Conservation (phyloP, 1,140 invertebrate genomes). For the Argopecten irradians region DNA sequence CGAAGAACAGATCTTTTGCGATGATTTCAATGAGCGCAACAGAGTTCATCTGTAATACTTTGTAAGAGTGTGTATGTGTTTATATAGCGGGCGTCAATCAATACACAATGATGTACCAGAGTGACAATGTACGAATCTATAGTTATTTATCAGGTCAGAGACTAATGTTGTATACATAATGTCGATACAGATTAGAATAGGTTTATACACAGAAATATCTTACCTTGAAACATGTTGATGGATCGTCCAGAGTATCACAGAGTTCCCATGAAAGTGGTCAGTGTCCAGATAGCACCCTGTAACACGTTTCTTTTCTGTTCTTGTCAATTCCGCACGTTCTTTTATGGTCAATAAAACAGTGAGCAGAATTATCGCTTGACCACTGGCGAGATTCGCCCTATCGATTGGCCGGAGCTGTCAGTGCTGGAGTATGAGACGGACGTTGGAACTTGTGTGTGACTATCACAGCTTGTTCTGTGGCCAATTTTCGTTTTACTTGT, state of each 20-base stretch:
- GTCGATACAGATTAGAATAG: background rate
- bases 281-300: background rate
- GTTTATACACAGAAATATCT: background rate
- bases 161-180: background rate
- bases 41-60: too few species aligned
- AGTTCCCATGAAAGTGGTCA: background rate
- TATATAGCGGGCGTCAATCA: background rate
- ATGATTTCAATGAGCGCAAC: too few species aligned
- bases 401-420: background rate
- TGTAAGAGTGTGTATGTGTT: too few species aligned
- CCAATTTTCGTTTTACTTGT: conserved; percentile 22
- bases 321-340: background rate
- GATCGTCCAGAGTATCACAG: background rate
- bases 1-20: too few species aligned
- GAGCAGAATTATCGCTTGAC: background rate
- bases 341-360: background rate
- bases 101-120: background rate
- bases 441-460: background rate
- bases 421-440: background rate
- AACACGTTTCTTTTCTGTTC: background rate
- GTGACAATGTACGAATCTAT: background rate
- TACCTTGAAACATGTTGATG: background rate
- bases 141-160: background rate
- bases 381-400: background rate
- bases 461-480: background rate